These are phyloP conservation scores for Montipora foliosa DNA, from an alignment of 64 coral and sea anemone species.

Conservation along the genomic window DNA sequence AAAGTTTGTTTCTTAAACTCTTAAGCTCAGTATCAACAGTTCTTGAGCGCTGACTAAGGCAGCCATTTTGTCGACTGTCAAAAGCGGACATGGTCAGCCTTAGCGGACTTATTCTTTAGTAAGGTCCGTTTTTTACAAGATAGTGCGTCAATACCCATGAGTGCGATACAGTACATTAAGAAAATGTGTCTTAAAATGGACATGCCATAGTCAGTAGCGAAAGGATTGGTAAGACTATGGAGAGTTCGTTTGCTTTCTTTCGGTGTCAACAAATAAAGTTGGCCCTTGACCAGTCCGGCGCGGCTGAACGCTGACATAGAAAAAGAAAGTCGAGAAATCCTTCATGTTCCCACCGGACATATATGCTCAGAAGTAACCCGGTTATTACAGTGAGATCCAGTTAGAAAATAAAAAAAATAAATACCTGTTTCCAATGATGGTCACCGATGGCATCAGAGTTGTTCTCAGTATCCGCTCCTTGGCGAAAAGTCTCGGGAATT, in stretches of 20 bases:
- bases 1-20: neutral
- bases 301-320: too few relatives aligned
- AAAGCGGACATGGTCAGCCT: neutral
- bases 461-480: neutral
- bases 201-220: neutral
- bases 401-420: neutral
- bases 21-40: neutral
- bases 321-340: neutral
- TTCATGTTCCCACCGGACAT: neutral
- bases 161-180: neutral
- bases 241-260: neutral
- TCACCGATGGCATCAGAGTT: neutral
- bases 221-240: neutral
- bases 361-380: neutral
- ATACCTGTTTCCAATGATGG: constrained; percentile 8
- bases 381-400: neutral
- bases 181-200: neutral
- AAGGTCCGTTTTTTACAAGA: neutral
- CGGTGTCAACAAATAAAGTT: neutral
- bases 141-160: too few relatives aligned
- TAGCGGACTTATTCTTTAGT: neutral
- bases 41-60: neutral
- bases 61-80: neutral
- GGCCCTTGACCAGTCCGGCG: neutral
- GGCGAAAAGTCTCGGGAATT: constrained; percentile 22